Conservation (phyloP, 1,140 invertebrate species). For the Philaenus spumarius region DNA sequence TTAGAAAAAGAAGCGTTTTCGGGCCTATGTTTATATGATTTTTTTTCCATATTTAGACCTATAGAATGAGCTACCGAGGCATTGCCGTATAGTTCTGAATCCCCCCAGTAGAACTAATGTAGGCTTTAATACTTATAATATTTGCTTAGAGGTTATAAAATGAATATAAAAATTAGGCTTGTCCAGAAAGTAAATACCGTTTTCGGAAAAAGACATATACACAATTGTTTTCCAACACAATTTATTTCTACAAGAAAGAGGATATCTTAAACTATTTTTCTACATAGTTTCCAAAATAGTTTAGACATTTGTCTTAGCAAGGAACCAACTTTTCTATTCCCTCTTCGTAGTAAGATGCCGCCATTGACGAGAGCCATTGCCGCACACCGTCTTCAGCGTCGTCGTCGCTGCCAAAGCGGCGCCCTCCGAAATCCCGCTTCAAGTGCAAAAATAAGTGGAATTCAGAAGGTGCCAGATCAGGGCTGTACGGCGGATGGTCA, state of each 20-base stretch:
- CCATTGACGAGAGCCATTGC: neutral
- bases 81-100: too few species aligned
- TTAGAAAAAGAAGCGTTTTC: too few species aligned
- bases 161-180: too few species aligned
- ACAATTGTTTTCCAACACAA: neutral
- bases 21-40: too few species aligned
- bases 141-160: too few species aligned
- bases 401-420: neutral
- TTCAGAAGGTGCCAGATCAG: neutral
- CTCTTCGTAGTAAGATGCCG: constrained; percentile 3
- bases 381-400: neutral
- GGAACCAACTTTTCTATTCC: neutral
- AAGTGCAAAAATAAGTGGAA: too few species aligned
- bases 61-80: too few species aligned
- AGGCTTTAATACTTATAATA: too few species aligned
- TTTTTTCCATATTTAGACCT: too few species aligned
- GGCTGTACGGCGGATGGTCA: neutral
- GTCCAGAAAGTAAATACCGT: constrained; percentile 4
- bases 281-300: neutral
- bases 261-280: constrained; percentile 1
- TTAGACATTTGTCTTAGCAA: neutral
- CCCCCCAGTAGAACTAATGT: too few species aligned
- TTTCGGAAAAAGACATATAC: neutral
- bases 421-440: too few species aligned
- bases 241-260: neutral